phyloP scores from a whole-genome alignment of 2,888 invertebrate species.

The Sinodicranocentrus sp. region DNA sequence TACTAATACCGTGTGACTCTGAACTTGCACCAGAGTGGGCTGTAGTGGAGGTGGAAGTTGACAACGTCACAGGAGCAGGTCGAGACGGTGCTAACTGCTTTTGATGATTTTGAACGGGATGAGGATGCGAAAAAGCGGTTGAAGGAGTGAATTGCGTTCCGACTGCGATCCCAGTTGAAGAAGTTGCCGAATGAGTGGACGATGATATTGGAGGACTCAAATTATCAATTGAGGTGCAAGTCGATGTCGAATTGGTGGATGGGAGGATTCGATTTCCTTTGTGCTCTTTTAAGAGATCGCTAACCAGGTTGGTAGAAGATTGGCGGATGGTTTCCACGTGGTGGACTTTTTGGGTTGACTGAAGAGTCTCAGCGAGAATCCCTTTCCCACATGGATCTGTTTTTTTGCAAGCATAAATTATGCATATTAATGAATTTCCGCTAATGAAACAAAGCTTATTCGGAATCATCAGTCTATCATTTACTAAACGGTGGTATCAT shows the following conservation, averaged over 20 bases:
- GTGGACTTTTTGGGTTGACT: neutral
- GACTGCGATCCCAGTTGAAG: conserved; percentile 23
- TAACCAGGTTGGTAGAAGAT: neutral
- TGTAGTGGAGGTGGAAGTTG: conserved; percentile 9
- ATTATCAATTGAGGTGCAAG: conserved; percentile 47
- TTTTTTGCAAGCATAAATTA: neutral
- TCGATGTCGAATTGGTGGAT: conserved; percentile 42
- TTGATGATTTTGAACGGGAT: conserved; percentile 2
- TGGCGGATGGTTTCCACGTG: neutral
- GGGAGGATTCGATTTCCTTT: conserved; percentile 2
- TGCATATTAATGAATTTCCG: neutral
- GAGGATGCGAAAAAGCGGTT: neutral
- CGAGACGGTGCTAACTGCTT: conserved; percentile 18
- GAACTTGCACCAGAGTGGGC: neutral
- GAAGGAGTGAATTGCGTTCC: conserved; percentile 45
- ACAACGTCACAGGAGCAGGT: conserved; percentile 10
- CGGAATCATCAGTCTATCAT: no score
- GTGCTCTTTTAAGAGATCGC: conserved; percentile 7
- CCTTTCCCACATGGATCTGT: conserved; percentile 14
- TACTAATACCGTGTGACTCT: neutral
- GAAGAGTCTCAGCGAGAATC: conserved; percentile 14
- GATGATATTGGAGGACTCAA: conserved; percentile 14
- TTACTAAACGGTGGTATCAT: no score
- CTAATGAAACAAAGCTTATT: no score
- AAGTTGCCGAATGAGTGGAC: conserved; percentile 2